Conservation (phyloP, 2,888 invertebrate genomes). For the Eilema depressum region DNA sequence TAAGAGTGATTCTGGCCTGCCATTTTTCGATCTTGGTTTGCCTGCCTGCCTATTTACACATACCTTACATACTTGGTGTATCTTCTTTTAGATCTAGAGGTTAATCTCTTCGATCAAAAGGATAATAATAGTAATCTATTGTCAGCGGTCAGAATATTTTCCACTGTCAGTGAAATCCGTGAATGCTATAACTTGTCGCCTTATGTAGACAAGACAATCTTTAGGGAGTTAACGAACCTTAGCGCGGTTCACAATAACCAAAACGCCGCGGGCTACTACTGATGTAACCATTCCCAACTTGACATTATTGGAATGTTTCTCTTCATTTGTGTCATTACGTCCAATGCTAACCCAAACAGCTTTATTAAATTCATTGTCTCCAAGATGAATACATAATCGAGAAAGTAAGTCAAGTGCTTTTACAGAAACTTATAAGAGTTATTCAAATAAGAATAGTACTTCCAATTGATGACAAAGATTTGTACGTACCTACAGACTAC, state of each 20-base stretch:
- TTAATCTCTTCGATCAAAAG: no score
- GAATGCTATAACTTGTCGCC: neutral
- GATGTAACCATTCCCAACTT: constrained; percentile 8
- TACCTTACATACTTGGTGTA: no score
- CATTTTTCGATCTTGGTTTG: no score
- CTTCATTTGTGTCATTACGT: neutral
- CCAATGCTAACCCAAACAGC: neutral
- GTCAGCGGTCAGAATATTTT: no score
- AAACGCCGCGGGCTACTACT: neutral
- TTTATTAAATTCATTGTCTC: constrained; percentile 11
- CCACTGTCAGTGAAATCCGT: neutral
- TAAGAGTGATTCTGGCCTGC: no score
- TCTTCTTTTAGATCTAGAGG: no score
- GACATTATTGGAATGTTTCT: constrained; percentile 9
- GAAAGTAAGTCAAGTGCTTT: constrained; percentile 6
- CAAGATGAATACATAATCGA: neutral
- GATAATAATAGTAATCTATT: no score
- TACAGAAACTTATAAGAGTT: neutral
- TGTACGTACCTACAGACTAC: neutral
- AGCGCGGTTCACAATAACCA: neutral
- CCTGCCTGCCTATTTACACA: no score
- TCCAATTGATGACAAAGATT: neutral
- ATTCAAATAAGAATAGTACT: neutral
- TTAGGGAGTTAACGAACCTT: neutral
- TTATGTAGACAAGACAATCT: neutral